Conservation (phyloP, 2,113 vertebrate species). For the Martes martes region DNA sequence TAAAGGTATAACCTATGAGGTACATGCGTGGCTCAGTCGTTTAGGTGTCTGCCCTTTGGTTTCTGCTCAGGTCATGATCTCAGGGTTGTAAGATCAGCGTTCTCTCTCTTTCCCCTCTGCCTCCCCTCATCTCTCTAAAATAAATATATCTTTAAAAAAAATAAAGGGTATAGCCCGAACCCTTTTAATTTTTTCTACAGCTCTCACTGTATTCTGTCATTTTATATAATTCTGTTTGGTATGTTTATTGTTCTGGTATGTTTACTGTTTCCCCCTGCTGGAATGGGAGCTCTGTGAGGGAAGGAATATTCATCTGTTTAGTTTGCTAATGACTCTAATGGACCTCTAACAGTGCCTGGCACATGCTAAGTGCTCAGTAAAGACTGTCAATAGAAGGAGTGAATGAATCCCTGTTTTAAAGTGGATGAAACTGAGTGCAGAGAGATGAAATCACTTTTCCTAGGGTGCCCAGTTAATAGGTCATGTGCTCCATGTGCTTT, state of each 20-base stretch:
- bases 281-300: not conserved
- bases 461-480: not conserved
- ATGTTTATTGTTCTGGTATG: not conserved
- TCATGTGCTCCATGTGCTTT: not conserved
- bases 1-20: not conserved
- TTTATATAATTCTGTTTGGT: not conserved
- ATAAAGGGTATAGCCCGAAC: not conserved
- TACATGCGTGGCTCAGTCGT: not conserved
- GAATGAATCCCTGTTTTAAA: not conserved
- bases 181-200: not conserved
- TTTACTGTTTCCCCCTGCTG: not conserved
- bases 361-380: not conserved
- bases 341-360: not conserved
- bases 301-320: not conserved
- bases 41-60: not conserved
- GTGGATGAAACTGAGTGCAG: not conserved
- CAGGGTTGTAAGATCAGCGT: not conserved
- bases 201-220: not conserved
- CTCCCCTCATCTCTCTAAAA: not conserved
- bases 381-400: not conserved
- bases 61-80: not conserved
- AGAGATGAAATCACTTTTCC: not conserved
- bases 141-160: not conserved
- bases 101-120: not conserved
- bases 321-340: not conserved